Base-by-base conservation (phyloP, 1,140 invertebrate genomes). In the Reticulitermes speratus region DNA sequence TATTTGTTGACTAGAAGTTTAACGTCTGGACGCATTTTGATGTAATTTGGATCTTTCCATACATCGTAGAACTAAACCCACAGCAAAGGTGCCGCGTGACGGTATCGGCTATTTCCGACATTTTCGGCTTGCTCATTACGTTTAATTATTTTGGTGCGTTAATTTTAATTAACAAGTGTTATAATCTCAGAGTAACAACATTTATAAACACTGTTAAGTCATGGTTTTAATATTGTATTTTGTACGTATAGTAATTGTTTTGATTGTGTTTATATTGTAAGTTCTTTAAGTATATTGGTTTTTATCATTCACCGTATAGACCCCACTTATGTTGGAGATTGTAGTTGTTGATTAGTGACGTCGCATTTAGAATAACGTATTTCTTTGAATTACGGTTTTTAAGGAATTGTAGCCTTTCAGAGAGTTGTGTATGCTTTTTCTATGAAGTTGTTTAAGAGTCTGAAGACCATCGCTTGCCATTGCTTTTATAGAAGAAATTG, bases 81-180 rank as follows among this genome's bases (percentile, higher is more conserved):
- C 65, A 75, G 21, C 11, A 75, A 75, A 75, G n/a, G 0, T 14
- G 65, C n/a, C 30, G 9, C 65, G 14, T 25, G n/a, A 75, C 3
- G 5, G 19, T 75, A 25, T n/a, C 16, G 8, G 16, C 19, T 65
- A 65, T 23, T 65, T 65, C 21, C 8, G 16, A 11, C 5, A 75
- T 75, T 75, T 75, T 75, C 65, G n/a, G n/a, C 65, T 75, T 75
- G 65, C 65, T 75, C 65, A 75, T 75, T 75, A 75, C 7, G 65
- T 75, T 75, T 75, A 75, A 75, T 75, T 75, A 75, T 6, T n/a
- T 75, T 75, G n/a, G 6, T 6, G n/a, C 65, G 65, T 75, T 75
- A 25, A 75, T 75, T 75, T 75, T 75, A 16, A 75, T 75, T 75
- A 75, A 75, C 65, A 30, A 75, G 65, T 75, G 25, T 75, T 75